Evolutionary conservation across 1,140 invertebrate species (phyloP).

Genomic region (Sesamia nonagrioides): DNA sequence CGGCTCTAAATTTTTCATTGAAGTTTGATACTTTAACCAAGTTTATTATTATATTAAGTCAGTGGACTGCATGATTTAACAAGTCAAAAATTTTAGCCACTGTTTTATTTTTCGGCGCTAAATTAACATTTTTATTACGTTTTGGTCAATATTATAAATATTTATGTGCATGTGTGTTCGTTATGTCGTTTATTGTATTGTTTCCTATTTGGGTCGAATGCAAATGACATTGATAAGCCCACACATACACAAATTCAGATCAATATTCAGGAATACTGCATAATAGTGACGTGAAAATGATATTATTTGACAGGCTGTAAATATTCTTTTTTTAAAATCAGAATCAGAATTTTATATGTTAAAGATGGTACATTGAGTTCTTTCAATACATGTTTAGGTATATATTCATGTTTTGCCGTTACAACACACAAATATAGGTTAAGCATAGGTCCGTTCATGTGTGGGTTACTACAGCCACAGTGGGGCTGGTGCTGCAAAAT

Average conservation of each 20-base stretch:
- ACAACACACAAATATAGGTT: too few relatives aligned
- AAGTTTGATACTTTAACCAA: constrained; percentile 55
- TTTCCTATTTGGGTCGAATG: constrained; percentile 40
- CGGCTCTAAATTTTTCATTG: constrained; percentile 55
- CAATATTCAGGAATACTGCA: constrained; percentile 18
- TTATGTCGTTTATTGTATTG: constrained; percentile 38
- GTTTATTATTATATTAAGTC: constrained; percentile 52
- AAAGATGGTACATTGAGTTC: too few relatives aligned
- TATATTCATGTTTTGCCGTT: too few relatives aligned
- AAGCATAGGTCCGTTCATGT: too few relatives aligned
- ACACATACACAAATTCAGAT: constrained; percentile 17
- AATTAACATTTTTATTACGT: constrained; percentile 24
- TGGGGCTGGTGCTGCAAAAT: too few relatives aligned
- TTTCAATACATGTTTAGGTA: too few relatives aligned
- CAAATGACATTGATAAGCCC: constrained; percentile 37
- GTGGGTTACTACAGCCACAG: too few relatives aligned
- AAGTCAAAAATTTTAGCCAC: constrained; percentile 29
- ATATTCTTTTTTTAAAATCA: too few relatives aligned
- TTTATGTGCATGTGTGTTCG: constrained; percentile 32
- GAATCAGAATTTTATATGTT: too few relatives aligned
- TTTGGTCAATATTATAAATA: constrained; percentile 26
- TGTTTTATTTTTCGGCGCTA: background rate
- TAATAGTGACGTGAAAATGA: constrained; percentile 18
- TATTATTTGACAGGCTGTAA: constrained; percentile 10
- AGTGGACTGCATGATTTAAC: constrained; percentile 43